These are phyloP conservation scores for Diplosoma virens DNA, from an alignment of 23 tunicate species.

Conservation along the genomic window DNA sequence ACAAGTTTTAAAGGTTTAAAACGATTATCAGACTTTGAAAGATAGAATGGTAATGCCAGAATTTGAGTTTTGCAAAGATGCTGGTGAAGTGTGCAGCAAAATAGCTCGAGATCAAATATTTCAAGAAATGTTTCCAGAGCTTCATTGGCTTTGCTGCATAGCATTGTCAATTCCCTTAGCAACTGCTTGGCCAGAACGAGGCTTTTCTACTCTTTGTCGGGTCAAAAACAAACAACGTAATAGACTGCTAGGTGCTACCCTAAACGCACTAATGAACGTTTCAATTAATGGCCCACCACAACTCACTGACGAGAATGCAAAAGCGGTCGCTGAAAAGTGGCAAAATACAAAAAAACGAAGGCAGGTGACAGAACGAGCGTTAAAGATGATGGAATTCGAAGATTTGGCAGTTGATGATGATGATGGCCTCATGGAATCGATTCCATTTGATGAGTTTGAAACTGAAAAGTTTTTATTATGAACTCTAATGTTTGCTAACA, in stretches of 20 bases:
- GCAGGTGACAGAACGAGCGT: constrained; percentile 16
- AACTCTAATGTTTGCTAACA: too few relatives aligned
- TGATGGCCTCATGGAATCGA: too few relatives aligned
- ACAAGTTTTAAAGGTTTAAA: constrained; percentile 18
- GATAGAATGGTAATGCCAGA: constrained; percentile 36
- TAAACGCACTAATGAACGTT: constrained; percentile 20
- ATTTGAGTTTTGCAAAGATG: constrained; percentile 42
- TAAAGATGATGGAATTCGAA: neutral
- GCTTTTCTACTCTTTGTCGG: constrained; percentile 35
- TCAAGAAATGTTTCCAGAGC: constrained; percentile 37
- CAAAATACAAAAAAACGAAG: constrained; percentile 20
- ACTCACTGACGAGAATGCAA: constrained; percentile 25
- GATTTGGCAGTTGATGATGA: constrained; percentile 16
- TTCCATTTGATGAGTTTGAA: too few relatives aligned
- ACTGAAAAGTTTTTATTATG: too few relatives aligned
- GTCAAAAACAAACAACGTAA: constrained; percentile 31
- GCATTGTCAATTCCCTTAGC: constrained; percentile 35
- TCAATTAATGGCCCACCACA: constrained; percentile 21
- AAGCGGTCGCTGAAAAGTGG: constrained; percentile 11
- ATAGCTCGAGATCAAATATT: constrained; percentile 39
- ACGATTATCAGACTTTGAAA: constrained; percentile 33
- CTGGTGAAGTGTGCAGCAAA: constrained; percentile 42
- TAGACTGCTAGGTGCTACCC: constrained; percentile 37
- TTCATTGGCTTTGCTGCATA: constrained; percentile 45
- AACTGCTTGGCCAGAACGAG: constrained; percentile 40